These are phyloP conservation scores for Sylvia atricapilla DNA, from an alignment of 2,113 vertebrate species.

Conservation along the genomic window DNA sequence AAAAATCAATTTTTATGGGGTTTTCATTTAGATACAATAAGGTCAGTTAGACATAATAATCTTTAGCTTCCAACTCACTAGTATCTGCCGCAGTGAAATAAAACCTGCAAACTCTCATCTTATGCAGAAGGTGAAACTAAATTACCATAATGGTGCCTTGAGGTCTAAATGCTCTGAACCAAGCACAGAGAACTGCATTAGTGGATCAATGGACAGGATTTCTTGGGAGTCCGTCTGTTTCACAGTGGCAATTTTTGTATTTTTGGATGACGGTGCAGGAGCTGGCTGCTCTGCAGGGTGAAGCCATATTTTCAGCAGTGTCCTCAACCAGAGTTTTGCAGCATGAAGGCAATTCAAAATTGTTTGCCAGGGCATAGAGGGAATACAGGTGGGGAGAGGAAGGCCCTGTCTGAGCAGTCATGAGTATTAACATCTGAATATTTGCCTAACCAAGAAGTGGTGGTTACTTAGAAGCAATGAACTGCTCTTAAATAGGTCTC, in stretches of 20 bases:
- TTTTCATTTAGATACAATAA: neutral
- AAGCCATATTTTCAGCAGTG: neutral
- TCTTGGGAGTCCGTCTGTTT: neutral
- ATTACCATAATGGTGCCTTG: neutral
- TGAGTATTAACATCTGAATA: neutral
- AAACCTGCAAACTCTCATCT: neutral
- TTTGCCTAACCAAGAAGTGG: neutral
- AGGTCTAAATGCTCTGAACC: neutral
- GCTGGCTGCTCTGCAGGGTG: neutral
- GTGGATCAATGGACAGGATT: neutral
- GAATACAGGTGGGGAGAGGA: neutral
- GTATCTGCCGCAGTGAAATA: neutral
- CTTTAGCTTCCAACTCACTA: neutral
- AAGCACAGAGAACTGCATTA: neutral
- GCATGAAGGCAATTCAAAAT: neutral
- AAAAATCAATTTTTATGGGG: neutral
- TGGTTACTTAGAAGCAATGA: neutral
- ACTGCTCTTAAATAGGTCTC: neutral
- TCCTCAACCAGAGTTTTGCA: neutral
- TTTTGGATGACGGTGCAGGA: fast-evolving
- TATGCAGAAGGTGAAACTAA: neutral
- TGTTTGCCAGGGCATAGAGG: neutral
- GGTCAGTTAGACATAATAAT: neutral
- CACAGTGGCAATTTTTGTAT: neutral
- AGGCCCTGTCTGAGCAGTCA: neutral